Evolutionary conservation across 2,888 invertebrate genomes (phyloP).

Genomic region (Ectemnius cavifrons): DNA sequence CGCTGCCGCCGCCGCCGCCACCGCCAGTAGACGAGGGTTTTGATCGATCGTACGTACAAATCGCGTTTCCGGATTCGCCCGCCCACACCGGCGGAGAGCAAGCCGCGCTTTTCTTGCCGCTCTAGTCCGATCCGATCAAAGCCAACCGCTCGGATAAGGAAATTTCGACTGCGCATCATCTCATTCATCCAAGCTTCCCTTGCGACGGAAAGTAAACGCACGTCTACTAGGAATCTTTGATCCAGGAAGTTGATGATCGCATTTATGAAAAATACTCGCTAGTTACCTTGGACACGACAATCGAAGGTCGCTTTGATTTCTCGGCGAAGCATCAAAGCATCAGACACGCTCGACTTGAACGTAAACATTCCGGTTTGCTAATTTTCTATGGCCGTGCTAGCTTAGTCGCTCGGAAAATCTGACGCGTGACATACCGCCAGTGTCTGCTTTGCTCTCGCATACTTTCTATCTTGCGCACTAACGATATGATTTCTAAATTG

Average conservation of each 20-base stretch:
- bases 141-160: constrained; percentile 2
- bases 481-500: no score
- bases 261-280: no score
- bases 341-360: constrained; percentile 6
- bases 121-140: constrained; percentile 9
- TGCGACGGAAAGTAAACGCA: no score
- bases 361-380: constrained; percentile 3
- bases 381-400: no score
- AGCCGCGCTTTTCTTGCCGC: constrained; percentile 27
- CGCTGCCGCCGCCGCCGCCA: constrained; percentile 17
- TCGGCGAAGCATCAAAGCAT: neutral
- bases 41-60: constrained; percentile 70
- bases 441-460: no score
- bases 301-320: constrained; percentile 10
- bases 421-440: no score
- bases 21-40: constrained; percentile 56
- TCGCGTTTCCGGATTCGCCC: constrained; percentile 62
- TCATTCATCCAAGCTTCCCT: no score
- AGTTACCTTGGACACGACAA: neutral
- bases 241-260: no score
- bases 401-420: no score
- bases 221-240: no score
- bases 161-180: neutral
- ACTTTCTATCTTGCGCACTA: no score
- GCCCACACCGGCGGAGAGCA: constrained; percentile 32